These are phyloP conservation scores for Drosophila cardini DNA, from an alignment of 1,140 invertebrate species.

Conservation along the genomic window DNA sequence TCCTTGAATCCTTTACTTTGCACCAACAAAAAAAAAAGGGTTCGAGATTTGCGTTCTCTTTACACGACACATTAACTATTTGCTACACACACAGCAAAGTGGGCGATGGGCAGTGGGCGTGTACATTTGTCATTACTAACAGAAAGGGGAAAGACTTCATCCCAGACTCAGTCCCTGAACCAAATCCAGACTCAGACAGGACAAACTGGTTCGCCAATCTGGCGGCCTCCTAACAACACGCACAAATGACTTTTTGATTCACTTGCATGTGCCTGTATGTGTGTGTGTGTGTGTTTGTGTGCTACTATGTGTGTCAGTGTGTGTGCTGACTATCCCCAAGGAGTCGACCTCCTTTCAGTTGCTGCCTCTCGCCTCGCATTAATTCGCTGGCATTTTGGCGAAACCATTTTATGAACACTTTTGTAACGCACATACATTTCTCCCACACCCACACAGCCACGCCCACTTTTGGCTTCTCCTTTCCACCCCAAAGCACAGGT, in stretches of 20 bases:
- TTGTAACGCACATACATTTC: conserved; percentile 58
- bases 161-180: not conserved
- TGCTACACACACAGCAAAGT: conserved; percentile 44
- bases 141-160: not conserved
- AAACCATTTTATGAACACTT: conserved; percentile 70
- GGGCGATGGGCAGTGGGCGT: conserved; percentile 61
- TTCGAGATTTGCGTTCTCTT: conserved; percentile 4
- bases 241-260: conserved; percentile 81
- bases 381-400: conserved; percentile 68
- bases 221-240: conserved; percentile 23
- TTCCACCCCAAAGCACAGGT: conserved; percentile 46
- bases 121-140: conserved; percentile 76
- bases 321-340: conserved; percentile 60
- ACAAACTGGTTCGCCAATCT: conserved; percentile 61
- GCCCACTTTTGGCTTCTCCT: not conserved
- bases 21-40: conserved; percentile 11
- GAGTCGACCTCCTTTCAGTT: conserved; percentile 33
- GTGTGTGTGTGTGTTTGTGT: conserved; percentile 8
- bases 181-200: conserved; percentile 21
- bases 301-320: conserved; percentile 4
- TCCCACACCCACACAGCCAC: not conserved
- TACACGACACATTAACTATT: conserved; percentile 35
- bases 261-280: conserved; percentile 43
- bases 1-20: conserved; percentile 5
- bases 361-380: conserved; percentile 45